Base-by-base conservation (phyloP, 1,140 invertebrate genomes). In the Trachymyrmex cornetzi region DNA sequence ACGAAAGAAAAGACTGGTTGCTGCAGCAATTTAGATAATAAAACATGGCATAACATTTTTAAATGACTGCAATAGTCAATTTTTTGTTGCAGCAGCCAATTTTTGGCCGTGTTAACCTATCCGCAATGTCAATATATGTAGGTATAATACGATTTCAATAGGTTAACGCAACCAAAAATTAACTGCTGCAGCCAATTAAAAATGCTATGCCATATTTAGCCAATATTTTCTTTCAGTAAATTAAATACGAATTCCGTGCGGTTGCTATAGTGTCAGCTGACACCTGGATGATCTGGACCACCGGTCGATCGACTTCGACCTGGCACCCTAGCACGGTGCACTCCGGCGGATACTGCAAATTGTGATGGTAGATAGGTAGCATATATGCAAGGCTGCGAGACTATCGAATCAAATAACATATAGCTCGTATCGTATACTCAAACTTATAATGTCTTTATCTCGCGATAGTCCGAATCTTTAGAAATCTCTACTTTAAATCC, bases 381-480 rank as follows among this genome's bases (percentile, higher is more conserved):
- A 84, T 75, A 81, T 64, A 30, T 57, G 71, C 91, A 91, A 91
- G 92, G 91, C 90, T 91, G 77, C 80, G 30, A 69, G 66, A 61
- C 91, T 92, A 87, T 89, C 69, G 88, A 91, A 92, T 93, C 88
- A 90, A 93, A 91, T 94, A 93, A 92, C 93, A 90, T 86, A 66
- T 57, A 86, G 34, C 59, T 88, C 64, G 74, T 89, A 84, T 89
- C 48, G 74, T 66, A n/a, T 27, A 19, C 27, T 38, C 22, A 50
- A 72, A 24, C 69, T 84, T 74, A 72, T 19, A 24, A 50, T 22
- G 87, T 11, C 50, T 72, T 86, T 86, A 55, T 66, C 30, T 48
- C 16, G 34, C 24, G 38, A 2, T 24, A 77, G 34, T 14, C 22
- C 19, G 30, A 48, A 24, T 74, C 67, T 82, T 5, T 50, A 50